Percentiles rank a stretch among this genome's conserved stretches.
Evolutionary conservation across 2,113 vertebrate species (phyloP).

Genomic region (Alexandromys fortis): DNA sequence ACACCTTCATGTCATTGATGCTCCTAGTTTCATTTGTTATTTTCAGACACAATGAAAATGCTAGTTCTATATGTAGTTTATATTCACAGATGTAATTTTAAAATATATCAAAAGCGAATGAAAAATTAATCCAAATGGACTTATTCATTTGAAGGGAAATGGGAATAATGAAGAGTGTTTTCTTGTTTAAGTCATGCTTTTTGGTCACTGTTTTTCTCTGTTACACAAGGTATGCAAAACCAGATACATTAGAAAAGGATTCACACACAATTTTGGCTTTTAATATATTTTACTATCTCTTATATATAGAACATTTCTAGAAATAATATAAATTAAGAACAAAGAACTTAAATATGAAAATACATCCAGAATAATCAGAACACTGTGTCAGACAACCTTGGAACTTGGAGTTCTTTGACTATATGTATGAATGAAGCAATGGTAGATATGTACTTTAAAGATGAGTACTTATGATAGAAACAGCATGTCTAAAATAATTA

Average conservation of each 20-base stretch:
- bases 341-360: neutral
- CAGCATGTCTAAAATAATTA: neutral
- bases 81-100: neutral
- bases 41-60: neutral
- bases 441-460: neutral
- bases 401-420: neutral
- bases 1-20: neutral
- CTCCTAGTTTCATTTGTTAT: neutral
- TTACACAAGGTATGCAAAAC: neutral
- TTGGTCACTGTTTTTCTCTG: neutral
- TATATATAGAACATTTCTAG: neutral
- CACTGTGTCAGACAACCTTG: neutral
- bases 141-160: neutral
- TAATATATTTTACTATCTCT: neutral
- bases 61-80: neutral
- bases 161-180: neutral
- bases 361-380: neutral
- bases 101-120: neutral
- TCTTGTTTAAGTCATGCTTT: neutral
- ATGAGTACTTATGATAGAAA: neutral
- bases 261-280: neutral
- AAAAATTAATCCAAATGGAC: conserved; percentile 14
- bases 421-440: neutral
- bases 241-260: neutral
- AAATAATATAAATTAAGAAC: neutral